Evolutionary conservation across 2,888 invertebrate genomes (phyloP), one percentile per base, ranked within the genome.

Genomic region (Litoditis marina): DNA sequence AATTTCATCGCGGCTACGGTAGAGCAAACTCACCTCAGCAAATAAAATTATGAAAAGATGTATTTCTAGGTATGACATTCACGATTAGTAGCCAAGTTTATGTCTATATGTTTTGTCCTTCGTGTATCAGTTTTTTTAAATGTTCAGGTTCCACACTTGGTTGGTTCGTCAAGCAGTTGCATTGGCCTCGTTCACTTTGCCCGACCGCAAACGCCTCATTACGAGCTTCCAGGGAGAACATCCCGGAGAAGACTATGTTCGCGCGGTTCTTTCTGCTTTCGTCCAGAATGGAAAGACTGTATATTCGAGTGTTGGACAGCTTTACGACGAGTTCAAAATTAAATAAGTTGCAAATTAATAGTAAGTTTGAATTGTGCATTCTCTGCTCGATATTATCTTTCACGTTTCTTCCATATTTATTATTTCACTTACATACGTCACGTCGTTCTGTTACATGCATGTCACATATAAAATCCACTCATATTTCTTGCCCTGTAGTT

Each of bases 221-320:
- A 59, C 61, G 25, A 62, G 58, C 46, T 66, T 76, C 39, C 62
- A 60, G 60, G 71, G 66, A 95, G 87, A 96, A 91, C 58, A 98
- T 91, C 57, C 95, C 46, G 25, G 39, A 16, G 54, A 54, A 19
- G 28, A n/a, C 7, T 27, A 25, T 27, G 49, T 49, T 16, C 19
- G 27, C 5, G 28, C 16, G 27, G 49, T 27, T 5, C 6, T 49
- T 13, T 16, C n/a, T 25, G 27, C 19, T 5, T 19, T 49, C 25
- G 49, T 49, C 28, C n/a, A 22, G 22, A 25, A 49, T 16, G 49
- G 49, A 3, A 13, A 49, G 25, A 13, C 19, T 16, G 49, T 49
- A 13, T 49, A 49, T 27, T 27, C 16, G n/a, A n/a, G n/a, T n/a
- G n/a, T n/a, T n/a, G n/a, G 39, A 39, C 11, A 39, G 39, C 39